Evolutionary conservation across 2,888 invertebrate genomes (phyloP).

Genomic region (Pseudeuparius sepicola): DNA sequence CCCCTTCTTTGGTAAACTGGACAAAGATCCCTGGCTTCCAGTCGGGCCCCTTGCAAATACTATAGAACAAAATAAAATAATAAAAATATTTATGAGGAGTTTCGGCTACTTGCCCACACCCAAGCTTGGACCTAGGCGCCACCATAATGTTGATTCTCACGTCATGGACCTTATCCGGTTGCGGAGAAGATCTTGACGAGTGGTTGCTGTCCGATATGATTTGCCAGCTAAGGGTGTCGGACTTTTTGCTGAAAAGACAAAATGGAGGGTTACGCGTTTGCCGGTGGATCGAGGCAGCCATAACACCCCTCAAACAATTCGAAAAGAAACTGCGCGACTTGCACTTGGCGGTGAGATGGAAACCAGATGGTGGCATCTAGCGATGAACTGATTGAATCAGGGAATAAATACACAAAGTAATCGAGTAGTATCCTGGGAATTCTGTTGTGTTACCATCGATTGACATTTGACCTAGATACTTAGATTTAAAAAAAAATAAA

Average conservation of each 20-base stretch:
- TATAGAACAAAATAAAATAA: constrained; percentile 37
- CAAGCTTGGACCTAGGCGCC: constrained; percentile 72
- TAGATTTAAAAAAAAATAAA: no score
- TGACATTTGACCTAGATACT: no score
- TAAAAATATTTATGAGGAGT: constrained; percentile 2
- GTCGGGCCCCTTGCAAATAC: constrained; percentile 76
- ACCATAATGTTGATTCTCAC: constrained; percentile 68
- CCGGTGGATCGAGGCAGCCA: no score
- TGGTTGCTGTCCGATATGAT: constrained; percentile 49
- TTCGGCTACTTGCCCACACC: constrained; percentile 65
- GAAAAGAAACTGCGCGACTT: no score
- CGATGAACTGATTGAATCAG: no score
- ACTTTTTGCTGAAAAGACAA: constrained; percentile 48
- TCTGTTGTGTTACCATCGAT: no score
- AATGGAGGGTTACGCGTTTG: no score
- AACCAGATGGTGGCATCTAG: no score
- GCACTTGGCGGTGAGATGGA: no score
- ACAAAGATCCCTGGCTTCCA: constrained; percentile 83
- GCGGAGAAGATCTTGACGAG: constrained; percentile 46
- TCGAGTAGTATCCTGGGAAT: no score
- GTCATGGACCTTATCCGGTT: constrained; percentile 48
- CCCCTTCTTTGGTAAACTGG: constrained; percentile 81
- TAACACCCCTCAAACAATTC: no score
- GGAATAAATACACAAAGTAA: no score
- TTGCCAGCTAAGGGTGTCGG: constrained; percentile 76